phyloP scores from a whole-genome alignment of 2,888 invertebrate genomes.

The Leptopilina drosophilae region DNA sequence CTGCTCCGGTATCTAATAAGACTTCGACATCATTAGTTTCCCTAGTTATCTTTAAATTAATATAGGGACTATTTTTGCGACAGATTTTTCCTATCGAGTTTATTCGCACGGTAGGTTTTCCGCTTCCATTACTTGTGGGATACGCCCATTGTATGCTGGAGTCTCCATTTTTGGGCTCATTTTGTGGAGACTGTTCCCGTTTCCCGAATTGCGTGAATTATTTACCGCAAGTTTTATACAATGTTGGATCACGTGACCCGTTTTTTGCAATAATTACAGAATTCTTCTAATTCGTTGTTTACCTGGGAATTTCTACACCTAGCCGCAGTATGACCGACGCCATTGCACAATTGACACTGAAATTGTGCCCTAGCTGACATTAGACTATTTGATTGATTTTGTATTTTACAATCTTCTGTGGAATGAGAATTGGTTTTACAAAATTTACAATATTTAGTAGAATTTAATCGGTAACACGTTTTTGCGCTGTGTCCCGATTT shows the following conservation, averaged over 20 bases:
- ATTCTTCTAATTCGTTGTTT: too few species aligned
- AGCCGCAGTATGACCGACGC: background rate
- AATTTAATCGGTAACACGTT: background rate
- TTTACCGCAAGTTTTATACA: background rate
- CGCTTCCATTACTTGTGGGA: too few species aligned
- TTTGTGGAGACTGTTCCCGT: background rate
- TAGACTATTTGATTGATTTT: too few species aligned
- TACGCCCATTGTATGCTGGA: too few species aligned
- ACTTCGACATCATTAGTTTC: background rate
- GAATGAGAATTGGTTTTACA: background rate
- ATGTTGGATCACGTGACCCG: background rate
- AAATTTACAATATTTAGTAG: background rate
- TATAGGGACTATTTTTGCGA: background rate
- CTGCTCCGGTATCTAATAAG: background rate
- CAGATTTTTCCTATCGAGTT: background rate
- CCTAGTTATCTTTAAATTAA: background rate
- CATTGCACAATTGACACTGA: background rate
- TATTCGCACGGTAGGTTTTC: background rate
- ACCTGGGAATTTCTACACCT: too few species aligned
- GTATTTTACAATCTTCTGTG: background rate
- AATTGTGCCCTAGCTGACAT: background rate
- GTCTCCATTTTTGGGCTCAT: background rate
- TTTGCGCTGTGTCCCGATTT: background rate
- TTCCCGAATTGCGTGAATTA: background rate
- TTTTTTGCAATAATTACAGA: background rate